phyloP scores from a whole-genome alignment of 2,113 vertebrate species.

The Hemiscyllium ocellatum region DNA sequence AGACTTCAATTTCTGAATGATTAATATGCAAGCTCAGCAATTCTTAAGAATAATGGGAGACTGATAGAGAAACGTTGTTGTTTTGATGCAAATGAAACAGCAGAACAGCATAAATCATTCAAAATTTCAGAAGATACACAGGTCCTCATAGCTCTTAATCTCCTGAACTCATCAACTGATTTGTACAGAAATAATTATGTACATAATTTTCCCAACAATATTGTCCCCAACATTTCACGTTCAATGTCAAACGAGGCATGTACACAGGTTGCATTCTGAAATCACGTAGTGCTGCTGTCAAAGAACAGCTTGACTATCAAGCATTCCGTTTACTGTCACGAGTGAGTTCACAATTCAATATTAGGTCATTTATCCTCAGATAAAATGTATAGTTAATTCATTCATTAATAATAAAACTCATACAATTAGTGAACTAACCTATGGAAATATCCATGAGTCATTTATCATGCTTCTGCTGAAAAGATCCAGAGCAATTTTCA shows the following conservation, averaged over 20 bases:
- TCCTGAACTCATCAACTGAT: background rate
- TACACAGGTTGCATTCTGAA: background rate
- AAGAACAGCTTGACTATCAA: background rate
- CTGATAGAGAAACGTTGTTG: background rate
- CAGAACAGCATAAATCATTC: background rate
- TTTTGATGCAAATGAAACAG: background rate
- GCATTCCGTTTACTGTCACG: background rate
- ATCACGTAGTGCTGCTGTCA: background rate
- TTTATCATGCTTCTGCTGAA: constrained; percentile 4
- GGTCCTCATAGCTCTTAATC: background rate
- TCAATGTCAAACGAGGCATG: background rate
- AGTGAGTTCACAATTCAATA: background rate
- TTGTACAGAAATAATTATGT: background rate
- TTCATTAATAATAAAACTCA: constrained; percentile 18
- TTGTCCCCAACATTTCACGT: background rate
- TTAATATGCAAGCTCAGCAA: background rate
- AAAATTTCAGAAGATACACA: background rate
- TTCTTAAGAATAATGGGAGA: background rate
- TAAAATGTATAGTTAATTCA: background rate
- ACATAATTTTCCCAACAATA: background rate
- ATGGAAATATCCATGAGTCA: background rate
- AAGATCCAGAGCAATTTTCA: background rate
- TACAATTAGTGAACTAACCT: background rate
- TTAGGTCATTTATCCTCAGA: background rate
- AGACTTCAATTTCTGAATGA: background rate